Conservation (phyloP, 1,140 invertebrate species). For the Anoplolepis gracilipes region DNA sequence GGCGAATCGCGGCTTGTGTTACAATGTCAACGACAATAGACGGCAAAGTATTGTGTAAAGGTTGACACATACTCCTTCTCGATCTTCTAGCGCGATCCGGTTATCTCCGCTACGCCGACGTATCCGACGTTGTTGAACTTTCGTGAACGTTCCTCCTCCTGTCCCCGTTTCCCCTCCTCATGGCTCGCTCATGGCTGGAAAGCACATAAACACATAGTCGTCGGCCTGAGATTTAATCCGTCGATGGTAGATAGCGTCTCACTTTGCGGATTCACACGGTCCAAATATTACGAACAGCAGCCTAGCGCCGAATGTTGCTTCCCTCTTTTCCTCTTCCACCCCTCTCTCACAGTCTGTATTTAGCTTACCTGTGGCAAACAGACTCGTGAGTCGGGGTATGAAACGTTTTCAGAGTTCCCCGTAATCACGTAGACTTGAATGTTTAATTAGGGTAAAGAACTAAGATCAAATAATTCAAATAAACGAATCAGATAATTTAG, state of each 20-base stretch:
- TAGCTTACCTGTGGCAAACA: constrained; percentile 27
- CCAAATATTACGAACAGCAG: constrained; percentile 20
- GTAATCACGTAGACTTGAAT: background rate
- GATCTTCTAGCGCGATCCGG: constrained; percentile 8
- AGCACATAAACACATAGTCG: constrained; percentile 63
- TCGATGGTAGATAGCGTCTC: constrained; percentile 71
- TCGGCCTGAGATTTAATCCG: constrained; percentile 67
- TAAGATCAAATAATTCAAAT: constrained; percentile 18
- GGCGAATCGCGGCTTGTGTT: constrained; percentile 68
- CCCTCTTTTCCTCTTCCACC: background rate
- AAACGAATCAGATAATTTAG: background rate
- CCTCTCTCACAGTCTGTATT: background rate
- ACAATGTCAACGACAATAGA: constrained; percentile 70
- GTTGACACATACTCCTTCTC: constrained; percentile 52
- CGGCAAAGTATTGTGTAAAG: constrained; percentile 74
- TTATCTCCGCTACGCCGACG: constrained; percentile 54
- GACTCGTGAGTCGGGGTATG: constrained; percentile 13
- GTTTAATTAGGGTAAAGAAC: constrained; percentile 4
- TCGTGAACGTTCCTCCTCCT: constrained; percentile 30
- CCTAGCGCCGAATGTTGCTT: background rate
- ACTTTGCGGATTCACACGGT: constrained; percentile 37
- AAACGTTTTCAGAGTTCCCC: constrained; percentile 13
- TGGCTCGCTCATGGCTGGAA: background rate
- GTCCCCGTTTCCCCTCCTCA: no score
- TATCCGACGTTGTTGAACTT: constrained; percentile 70